Conservation (phyloP, 2,888 invertebrate species). For the Pollenia angustigena region DNA sequence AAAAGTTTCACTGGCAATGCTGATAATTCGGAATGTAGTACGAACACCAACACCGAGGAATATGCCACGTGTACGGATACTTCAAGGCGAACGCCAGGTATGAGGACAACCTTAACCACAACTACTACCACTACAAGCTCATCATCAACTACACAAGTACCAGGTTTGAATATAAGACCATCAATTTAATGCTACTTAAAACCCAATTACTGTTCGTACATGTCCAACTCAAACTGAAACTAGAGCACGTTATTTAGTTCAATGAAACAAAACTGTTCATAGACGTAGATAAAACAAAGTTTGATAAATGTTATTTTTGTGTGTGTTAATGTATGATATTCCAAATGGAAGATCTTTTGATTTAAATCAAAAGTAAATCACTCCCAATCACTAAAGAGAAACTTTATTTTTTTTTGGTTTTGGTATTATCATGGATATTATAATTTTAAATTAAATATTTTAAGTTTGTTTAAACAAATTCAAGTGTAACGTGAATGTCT, state of each 20-base stretch:
- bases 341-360: neutral
- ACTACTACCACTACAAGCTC: slow-evolving; percentile 84
- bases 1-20: slow-evolving; percentile 82
- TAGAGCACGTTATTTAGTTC: slow-evolving; percentile 65
- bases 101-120: slow-evolving; percentile 84
- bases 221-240: slow-evolving; percentile 65
- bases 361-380: slow-evolving; percentile 18
- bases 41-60: slow-evolving; percentile 90
- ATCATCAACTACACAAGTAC: slow-evolving; percentile 84
- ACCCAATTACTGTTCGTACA: slow-evolving; percentile 35
- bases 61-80: slow-evolving; percentile 94
- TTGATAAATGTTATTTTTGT: slow-evolving; percentile 38
- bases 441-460: neutral
- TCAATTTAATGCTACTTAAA: slow-evolving; percentile 49
- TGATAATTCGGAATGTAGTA: slow-evolving; percentile 94
- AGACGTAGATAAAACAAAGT: slow-evolving; percentile 56
- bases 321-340: slow-evolving; percentile 40
- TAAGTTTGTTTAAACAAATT: slow-evolving; percentile 26
- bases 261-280: neutral
- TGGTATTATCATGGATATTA: neutral
- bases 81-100: slow-evolving; percentile 87
- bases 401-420: slow-evolving; percentile 32
- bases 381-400: neutral
- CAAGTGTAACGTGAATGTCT: slow-evolving; percentile 55
- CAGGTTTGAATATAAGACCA: slow-evolving; percentile 82